Base-by-base conservation (phyloP, 2,113 vertebrate species). In the Brevimyrus niger region DNA sequence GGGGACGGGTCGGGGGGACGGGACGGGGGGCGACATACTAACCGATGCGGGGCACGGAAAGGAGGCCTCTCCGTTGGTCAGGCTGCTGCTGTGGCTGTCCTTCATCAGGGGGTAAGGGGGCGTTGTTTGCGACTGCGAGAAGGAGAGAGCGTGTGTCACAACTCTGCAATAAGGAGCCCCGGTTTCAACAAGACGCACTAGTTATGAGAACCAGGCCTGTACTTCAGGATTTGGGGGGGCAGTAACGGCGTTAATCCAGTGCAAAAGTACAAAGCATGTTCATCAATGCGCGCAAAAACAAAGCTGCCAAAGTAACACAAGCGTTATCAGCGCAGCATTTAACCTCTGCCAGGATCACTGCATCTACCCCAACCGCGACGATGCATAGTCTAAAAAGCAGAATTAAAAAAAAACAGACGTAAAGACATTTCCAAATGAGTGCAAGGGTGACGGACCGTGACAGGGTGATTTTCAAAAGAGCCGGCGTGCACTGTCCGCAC, bases 31-130 rank as follows among this genome's bases (percentile, higher is more conserved):
- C 8, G 50, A 55, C 48, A 35, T 5, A 76, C 94, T 85, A 82
- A 95, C 95, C 95, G 0, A 92, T 91, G 89, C 93, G 93, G 0
- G 93, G 93, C 50, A 96, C 90, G 0, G 94, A 93, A 48, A 93
- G 90, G 0, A 93, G 88, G 90, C 91, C 93, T 90, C 92, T 91
- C 69, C 90, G 92, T 80, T 94, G 92, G 0, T 76, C 89, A 46
- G 91, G 92, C 5, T 87, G 48, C 80, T 27, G 89, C 23, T 89
- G 86, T 55, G 46, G 89, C 47, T 87, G 90, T 88, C 88, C 91
- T 80, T 92, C 91, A 1, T 95, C 93, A 0, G 92, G 89, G 48
- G 94, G 93, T 2, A 85, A 92, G 0, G 65, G 58, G 89, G 92
- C 92, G 15, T 93, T 94, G 61, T 95, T 94, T 88, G 94, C 87